Base-by-base conservation (phyloP, 1,140 invertebrate species). In the Oryctes rhinoceros region DNA sequence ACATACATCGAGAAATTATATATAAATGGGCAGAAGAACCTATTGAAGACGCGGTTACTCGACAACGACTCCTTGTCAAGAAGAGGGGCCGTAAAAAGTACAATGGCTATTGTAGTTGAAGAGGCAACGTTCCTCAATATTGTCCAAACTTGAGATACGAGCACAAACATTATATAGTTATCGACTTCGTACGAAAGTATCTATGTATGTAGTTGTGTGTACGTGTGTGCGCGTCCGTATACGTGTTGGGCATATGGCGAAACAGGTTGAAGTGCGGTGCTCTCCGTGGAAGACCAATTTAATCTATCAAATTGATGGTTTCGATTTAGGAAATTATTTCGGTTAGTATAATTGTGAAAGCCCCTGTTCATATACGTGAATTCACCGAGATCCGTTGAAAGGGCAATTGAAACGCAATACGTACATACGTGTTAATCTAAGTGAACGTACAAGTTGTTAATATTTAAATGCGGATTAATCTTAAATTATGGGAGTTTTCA, bases 71-170 rank as follows among this genome's bases (percentile, higher is more conserved):
- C 47, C 77, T 59, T 48, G 48, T 59, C 18, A 78, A 78, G 48
- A 53, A 59, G 47, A 48, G 77, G 39, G 77, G 77, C 77, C 62
- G 78, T 67, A 79, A 79, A 44, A 74, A 79, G 78, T 49, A 79
- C 78, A 79, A 79, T 79, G 49, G 78, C 78, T 30, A 79, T 79
- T 79, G 78, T 79, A 79, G 59, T 79, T 79, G 78, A 79, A 79
- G 78, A 79, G 78, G 77, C 24, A 59, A 53, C 75, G 75, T 76
- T 78, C 77, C 77, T 78, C 77, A 48, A 78, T 78, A 78, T 78
- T 78, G 77, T 78, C 77, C 77, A 78, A 78, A 78, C 77, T 78
- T 78, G 47, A 59, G 47, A 24, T 78, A 53, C 77, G 49, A 78
- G 77, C 77, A n/a, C 77, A 78, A 78, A 78, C 77, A 78, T 78